Percentiles rank a stretch among this genome's conserved stretches.
Conservation (phyloP, 2,888 invertebrate genomes). For the Drosophila atripex region DNA sequence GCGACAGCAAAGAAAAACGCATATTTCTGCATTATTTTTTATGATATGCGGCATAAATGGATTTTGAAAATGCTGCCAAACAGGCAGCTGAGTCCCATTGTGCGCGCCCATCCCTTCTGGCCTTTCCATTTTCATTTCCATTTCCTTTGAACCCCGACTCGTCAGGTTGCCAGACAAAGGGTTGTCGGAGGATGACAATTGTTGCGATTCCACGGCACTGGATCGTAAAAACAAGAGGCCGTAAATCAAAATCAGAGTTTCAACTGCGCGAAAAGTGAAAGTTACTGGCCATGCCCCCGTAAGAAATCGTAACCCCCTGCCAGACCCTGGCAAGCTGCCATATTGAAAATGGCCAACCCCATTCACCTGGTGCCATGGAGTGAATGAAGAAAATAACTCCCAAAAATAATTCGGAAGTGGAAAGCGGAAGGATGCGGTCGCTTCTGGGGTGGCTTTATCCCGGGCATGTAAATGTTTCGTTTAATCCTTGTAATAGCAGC, state of each 20-base stretch:
- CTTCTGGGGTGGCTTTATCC: constrained; percentile 43
- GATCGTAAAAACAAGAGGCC: constrained; percentile 59
- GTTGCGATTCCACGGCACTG: constrained; percentile 69
- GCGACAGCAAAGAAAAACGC: constrained; percentile 32
- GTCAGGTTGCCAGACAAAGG: constrained; percentile 74
- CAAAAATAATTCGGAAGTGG: neutral
- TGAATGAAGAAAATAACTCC: constrained; percentile 5
- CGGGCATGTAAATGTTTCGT: constrained; percentile 55
- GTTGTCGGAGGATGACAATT: constrained; percentile 68
- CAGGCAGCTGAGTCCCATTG: constrained; percentile 73
- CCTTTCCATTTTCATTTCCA: constrained; percentile 43
- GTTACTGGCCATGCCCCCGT: constrained; percentile 34
- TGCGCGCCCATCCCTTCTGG: constrained; percentile 30
- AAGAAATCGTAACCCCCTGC: constrained; percentile 7
- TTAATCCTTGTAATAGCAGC: constrained; percentile 71
- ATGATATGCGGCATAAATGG: constrained; percentile 76
- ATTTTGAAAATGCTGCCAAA: constrained; percentile 69
- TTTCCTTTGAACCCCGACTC: constrained; percentile 15
- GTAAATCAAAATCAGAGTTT: constrained; percentile 67
- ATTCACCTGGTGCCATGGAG: constrained; percentile 51
- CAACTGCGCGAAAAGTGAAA: constrained; percentile 61
- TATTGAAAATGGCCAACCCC: constrained; percentile 49
- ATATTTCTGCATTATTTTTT: constrained; percentile 61
- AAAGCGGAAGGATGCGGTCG: constrained; percentile 50
- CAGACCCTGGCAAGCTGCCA: constrained; percentile 48